A percentile compares a stretch with the other conserved stretches of the same genome.
Evolutionary conservation across 2,113 vertebrate species (phyloP).

Genomic region (Scomber colias): DNA sequence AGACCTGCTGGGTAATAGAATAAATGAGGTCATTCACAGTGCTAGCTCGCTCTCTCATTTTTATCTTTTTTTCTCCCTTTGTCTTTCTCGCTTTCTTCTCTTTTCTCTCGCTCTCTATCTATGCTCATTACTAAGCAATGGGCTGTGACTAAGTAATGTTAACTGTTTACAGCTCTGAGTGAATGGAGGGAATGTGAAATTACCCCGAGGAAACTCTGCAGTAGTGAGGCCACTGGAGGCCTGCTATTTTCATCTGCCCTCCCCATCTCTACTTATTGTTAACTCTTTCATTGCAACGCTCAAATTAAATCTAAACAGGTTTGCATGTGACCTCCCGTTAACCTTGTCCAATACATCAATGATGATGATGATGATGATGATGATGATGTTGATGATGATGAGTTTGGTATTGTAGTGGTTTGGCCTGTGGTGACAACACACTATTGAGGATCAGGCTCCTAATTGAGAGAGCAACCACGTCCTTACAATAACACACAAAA

Average conservation of each 20-base stretch:
- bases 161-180: conserved; percentile 59
- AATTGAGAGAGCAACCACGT: neutral
- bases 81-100: conserved; percentile 11
- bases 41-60: conserved; percentile 8
- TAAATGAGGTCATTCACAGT: conserved; percentile 62
- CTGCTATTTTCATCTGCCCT: conserved; percentile 48
- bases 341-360: neutral
- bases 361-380: neutral
- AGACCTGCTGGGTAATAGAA: conserved; percentile 63
- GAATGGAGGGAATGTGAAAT: conserved; percentile 31
- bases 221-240: conserved; percentile 23
- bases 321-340: conserved; percentile 6
- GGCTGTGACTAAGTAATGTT: conserved; percentile 63
- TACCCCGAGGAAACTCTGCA: conserved; percentile 26
- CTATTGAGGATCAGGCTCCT: neutral
- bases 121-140: conserved; percentile 54
- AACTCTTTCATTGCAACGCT: conserved; percentile 24
- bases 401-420: conserved; percentile 2
- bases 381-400: neutral
- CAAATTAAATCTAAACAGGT: conserved; percentile 17
- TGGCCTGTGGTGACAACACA: neutral
- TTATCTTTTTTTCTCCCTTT: neutral
- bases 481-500: neutral
- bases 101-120: conserved; percentile 25
- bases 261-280: conserved; percentile 17